Percentiles rank a stretch among this genome's conserved stretches.
These are phyloP conservation scores for Bombus balteatus DNA, from an alignment of 1,140 invertebrate species.

Conservation along the genomic window DNA sequence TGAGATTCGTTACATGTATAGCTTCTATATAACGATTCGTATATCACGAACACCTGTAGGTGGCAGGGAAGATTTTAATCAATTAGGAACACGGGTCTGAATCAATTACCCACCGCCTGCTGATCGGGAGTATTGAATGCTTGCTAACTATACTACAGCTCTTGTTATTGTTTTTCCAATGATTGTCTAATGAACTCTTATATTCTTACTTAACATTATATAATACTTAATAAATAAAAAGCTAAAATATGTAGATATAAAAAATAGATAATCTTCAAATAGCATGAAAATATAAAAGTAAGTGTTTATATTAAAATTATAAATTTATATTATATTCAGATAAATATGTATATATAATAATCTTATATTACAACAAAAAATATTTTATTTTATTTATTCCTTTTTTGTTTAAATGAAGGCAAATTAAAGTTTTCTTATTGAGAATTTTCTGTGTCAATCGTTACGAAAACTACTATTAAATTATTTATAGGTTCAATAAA, in stretches of 20 bases:
- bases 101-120: slow-evolving; percentile 56
- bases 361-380: too few relatives aligned
- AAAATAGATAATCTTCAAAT: background rate
- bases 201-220: background rate
- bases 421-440: background rate
- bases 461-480: background rate
- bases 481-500: background rate
- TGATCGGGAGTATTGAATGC: slow-evolving; percentile 55
- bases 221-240: background rate
- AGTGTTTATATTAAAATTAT: background rate
- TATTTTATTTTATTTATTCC: too few relatives aligned
- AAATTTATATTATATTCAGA: background rate
- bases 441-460: background rate
- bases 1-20: slow-evolving; percentile 21
- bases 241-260: background rate
- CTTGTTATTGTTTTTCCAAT: slow-evolving; percentile 23
- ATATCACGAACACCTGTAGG: slow-evolving; percentile 20
- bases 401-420: background rate
- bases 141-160: slow-evolving; percentile 21
- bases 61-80: slow-evolving; percentile 61
- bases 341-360: too few relatives aligned
- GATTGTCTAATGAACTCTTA: slow-evolving; percentile 3
- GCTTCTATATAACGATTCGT: slow-evolving; percentile 25
- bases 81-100: slow-evolving; percentile 62
- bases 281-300: background rate